Evolutionary conservation across 2,888 invertebrate genomes (phyloP), one percentile per base, ranked within the genome.

Genomic region (Rhagophthalmus giganteus): DNA sequence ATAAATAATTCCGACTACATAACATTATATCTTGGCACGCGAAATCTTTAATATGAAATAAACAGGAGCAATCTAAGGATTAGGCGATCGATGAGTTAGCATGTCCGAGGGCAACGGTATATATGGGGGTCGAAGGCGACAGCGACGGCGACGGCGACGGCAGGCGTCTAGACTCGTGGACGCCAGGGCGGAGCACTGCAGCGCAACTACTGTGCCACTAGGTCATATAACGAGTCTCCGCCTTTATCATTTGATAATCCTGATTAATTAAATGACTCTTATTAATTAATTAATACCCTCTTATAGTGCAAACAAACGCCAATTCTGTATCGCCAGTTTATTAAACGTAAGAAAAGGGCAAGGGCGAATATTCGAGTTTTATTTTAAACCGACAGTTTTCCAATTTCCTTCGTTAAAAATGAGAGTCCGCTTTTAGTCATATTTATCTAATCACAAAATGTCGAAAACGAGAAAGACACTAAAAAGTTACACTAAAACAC

Each of bases 101-200:
- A 65, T 69, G 68, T 67, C 63, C 63, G 64, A 61, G 59, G 57
- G 67, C 63, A 64, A 35, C 42, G 52, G 52, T 53, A 50, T 60
- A 59, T 58, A 61, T 59, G 61, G 61, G 62, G n/a, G n/a, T n/a
- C n/a, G n/a, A n/a, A n/a, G n/a, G n/a, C n/a, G n/a, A n/a, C n/a
- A n/a, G n/a, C 52, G 60, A 54, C 61, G 62, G 61, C 69, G 69
- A 68, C 70, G 66, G 56, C 65, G 64, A 61, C 65, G 66, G 59
- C 63, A 57, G 60, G 62, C 67, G 73, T 73, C 73, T 73, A 73
- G 73, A 73, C 73, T 67, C 57, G 56, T 61, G 62, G 71, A 66
- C 73, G 72, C 71, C 70, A 58, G 65, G 68, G 70, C 67, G 69
- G 68, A 67, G 69, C 60, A 52, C 58, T 35, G 44, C 41, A 53